phyloP scores from a whole-genome alignment of 2,113 vertebrate genomes.

The Gopherus flavomarginatus region DNA sequence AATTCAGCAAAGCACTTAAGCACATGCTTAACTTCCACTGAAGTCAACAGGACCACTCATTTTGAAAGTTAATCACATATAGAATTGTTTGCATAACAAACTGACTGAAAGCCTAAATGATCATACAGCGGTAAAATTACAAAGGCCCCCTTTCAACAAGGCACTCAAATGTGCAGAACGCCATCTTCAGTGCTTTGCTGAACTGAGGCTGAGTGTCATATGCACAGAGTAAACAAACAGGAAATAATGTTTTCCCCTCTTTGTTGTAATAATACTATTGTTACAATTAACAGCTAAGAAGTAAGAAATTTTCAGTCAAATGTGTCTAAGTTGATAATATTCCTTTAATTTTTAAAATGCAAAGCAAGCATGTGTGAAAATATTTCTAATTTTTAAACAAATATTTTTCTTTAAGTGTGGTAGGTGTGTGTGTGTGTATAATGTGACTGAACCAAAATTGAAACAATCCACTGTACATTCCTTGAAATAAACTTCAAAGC shows the following conservation, averaged over 20 bases:
- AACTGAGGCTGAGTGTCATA: neutral
- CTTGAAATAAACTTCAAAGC: constrained; percentile 80
- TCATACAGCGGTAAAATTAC: neutral
- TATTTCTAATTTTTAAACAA: neutral
- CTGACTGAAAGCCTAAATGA: neutral
- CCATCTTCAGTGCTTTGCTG: neutral
- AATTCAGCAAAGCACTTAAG: neutral
- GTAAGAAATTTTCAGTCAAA: neutral
- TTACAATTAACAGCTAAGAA: neutral
- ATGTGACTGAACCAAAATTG: constrained; percentile 65
- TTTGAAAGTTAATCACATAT: neutral
- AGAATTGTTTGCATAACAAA: neutral
- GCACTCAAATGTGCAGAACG: neutral
- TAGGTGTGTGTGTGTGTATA: neutral
- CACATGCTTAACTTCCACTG: neutral
- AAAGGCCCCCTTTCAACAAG: neutral
- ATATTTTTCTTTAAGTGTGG: constrained; percentile 35
- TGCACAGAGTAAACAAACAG: neutral
- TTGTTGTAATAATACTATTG: neutral
- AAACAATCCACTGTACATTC: constrained; percentile 73
- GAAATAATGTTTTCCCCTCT: neutral
- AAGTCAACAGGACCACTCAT: neutral
- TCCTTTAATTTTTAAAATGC: constrained; percentile 32
- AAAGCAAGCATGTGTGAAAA: neutral
- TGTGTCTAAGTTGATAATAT: constrained; percentile 21